These are phyloP conservation scores for Anthopleura sola DNA, from an alignment of 64 coral and sea anemone genomes.

Conservation along the genomic window DNA sequence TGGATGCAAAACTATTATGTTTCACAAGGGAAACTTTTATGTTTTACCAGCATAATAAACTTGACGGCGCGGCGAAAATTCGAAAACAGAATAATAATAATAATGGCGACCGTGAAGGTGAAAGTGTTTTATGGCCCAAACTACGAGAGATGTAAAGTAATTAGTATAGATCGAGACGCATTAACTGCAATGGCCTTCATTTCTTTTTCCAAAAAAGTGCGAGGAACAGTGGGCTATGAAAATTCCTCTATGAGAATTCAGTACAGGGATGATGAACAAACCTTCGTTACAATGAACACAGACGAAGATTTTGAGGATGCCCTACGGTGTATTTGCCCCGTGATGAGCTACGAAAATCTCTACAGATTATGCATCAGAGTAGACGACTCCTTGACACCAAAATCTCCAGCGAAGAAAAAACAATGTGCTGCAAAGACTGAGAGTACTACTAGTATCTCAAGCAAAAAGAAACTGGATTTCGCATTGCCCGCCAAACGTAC, in stretches of 20 bases:
- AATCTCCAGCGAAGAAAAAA: too few species aligned
- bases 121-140: constrained; percentile 26
- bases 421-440: too few species aligned
- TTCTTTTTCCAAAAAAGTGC: not conserved
- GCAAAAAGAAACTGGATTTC: too few species aligned
- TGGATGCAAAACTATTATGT: too few species aligned
- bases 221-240: not conserved
- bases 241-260: not conserved
- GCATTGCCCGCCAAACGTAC: too few species aligned
- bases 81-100: too few species aligned
- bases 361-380: constrained; percentile 8
- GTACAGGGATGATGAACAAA: constrained; percentile 7
- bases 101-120: not conserved
- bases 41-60: too few species aligned
- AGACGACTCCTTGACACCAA: too few species aligned
- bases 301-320: constrained; percentile 21
- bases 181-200: not conserved
- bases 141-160: constrained; percentile 38
- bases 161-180: not conserved
- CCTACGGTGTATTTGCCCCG: not conserved
- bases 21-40: too few species aligned
- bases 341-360: constrained; percentile 17
- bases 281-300: constrained; percentile 2
- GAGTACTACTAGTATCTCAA: too few species aligned
- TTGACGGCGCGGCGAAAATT: not conserved